Evolutionary conservation across 2,797 vertebrate genomes (phyloP), one percentile per base, ranked within the genome.

Genomic region (Pogonophryne albipinna): DNA sequence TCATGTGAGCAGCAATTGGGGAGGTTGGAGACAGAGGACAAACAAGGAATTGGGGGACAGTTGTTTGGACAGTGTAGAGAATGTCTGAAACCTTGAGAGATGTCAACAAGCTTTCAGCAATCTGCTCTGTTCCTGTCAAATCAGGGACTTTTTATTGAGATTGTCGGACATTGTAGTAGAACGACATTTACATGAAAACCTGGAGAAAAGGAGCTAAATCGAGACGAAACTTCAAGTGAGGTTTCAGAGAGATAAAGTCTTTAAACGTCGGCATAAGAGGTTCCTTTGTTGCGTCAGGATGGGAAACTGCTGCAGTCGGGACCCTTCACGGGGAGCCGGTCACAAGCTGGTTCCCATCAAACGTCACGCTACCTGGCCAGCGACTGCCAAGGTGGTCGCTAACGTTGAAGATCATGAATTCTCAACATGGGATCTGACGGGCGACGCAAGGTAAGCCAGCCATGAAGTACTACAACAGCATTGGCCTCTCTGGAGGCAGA

Each of bases 221-320:
- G 12, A 49, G n/a, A 52, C 16, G 58, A 14, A 9, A 19, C 59
- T n/a, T 1, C 23, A 27, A 45, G 57, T 47, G 63, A 46, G 6
- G n/a, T 60, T 27, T 17, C 10, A 46, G 17, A 14, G 45, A 61
- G 46, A 53, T 11, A 38, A 59, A 59, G 14, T 12, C n/a, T n/a
- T n/a, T n/a, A n/a, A n/a, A n/a, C n/a, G n/a, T n/a, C n/a, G n/a
- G n/a, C n/a, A n/a, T n/a, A n/a, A n/a, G n/a, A n/a, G n/a, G n/a
- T n/a, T n/a, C 2, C 51, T 50, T 31, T 17, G 34, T 50, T 31
- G 45, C 23, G 55, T 19, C 71, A 66, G 56, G 66, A 93, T 94
- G 92, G 93, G 93, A 3, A 77, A 75, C 79, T 93, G 93, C 84
- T 92, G 89, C 60, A 88, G 87, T 81, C 76, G 76, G 0, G 71